Base-by-base conservation (phyloP, 2,797 vertebrate genomes). In the Psittacula derbiana region DNA sequence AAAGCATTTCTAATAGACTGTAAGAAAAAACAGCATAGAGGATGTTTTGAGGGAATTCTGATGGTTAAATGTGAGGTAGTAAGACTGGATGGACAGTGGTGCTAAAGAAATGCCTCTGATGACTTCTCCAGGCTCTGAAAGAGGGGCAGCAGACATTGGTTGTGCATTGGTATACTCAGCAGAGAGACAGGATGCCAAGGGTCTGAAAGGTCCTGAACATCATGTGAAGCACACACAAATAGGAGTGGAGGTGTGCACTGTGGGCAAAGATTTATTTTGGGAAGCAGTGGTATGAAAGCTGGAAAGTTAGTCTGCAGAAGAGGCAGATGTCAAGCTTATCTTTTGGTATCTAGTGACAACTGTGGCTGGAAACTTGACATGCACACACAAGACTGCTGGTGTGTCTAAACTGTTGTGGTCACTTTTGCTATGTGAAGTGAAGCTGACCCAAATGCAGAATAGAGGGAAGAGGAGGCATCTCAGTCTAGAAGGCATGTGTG, bases 1-100 rank as follows among this genome's bases (percentile, higher is more conserved):
- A 61, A 50, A 43, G 4, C 0, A 0, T 79, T 84, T n/a, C 13
- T 28, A 7, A 20, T 19, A 61, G 27, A 73, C 11, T 18, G 7
- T n/a, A 88, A 62, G 43, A 46, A 44, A 44, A 88, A 82, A 44
- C 5, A 41, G 11, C 17, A 6, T 6, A 41, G 78, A 53, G 41
- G 31, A 16, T 70, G 16, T 64, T 89, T 86, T 47, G 65, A 28
- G 52, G 28, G 50, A 69, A 66, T 75, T 86, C 20, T 38, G 58
- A 8, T 83, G 38, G 8, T 67, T 33, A 46, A 33, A 62, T 10
- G 13, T 33, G 36, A 81, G 30, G 53, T 65, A 10, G 24, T 33
- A n/a, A 6, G 19, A 78, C 69, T 65, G 43, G 49, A 66, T 0
- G 3, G 67, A 18, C 13, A 53, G 36, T 38, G 36, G 20, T 38